phyloP scores from a whole-genome alignment of 2,888 invertebrate species.

The Dichetophora obliterata region DNA sequence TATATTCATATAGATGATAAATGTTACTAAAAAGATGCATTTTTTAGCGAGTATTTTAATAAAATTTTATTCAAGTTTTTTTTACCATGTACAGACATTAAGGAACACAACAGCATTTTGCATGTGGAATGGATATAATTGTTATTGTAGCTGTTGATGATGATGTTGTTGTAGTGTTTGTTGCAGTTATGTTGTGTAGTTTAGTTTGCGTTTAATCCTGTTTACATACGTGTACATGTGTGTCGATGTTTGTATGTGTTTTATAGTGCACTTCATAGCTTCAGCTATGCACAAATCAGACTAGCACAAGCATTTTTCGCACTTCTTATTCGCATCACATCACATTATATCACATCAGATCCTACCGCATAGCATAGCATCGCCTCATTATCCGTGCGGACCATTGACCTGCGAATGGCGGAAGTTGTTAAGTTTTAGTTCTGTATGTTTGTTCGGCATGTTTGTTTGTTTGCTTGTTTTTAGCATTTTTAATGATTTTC shows the following conservation, averaged over 20 bases:
- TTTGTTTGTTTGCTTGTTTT: slow-evolving; percentile 13
- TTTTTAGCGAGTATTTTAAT: background rate
- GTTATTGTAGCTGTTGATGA: background rate
- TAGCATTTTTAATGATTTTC: slow-evolving; percentile 36
- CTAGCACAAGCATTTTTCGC: background rate
- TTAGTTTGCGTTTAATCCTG: background rate
- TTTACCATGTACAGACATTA: background rate
- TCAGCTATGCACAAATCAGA: background rate
- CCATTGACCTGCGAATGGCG: slow-evolving; percentile 21
- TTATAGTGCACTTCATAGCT: background rate
- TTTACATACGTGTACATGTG: background rate
- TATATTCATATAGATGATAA: no score
- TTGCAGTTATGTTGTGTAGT: background rate
- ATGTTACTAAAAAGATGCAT: no score
- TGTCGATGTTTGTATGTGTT: background rate
- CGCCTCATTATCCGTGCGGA: background rate
- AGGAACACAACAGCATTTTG: background rate
- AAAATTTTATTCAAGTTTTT: background rate
- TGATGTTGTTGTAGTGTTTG: background rate
- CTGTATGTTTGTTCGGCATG: background rate
- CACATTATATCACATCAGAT: background rate
- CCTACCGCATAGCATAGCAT: background rate
- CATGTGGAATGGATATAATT: background rate
- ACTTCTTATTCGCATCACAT: background rate
- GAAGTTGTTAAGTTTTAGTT: slow-evolving; percentile 15